phyloP scores from a whole-genome alignment of 2,888 invertebrate species.

The Brenthis daphne region DNA sequence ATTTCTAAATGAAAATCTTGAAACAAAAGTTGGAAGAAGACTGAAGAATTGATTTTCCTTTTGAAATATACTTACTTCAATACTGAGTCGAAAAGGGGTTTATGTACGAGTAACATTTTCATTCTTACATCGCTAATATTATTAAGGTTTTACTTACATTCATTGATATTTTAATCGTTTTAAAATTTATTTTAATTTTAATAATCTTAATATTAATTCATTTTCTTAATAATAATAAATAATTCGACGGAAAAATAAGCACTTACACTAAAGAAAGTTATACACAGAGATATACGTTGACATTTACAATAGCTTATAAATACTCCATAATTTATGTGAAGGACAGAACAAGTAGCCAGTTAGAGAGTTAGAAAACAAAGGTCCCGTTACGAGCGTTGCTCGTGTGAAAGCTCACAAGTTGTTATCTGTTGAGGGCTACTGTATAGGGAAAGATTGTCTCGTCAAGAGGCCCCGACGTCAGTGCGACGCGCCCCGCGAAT shows the following conservation, averaged over 20 bases:
- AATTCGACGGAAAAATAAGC: background rate
- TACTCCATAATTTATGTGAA: slow-evolving; percentile 21
- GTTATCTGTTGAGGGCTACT: slow-evolving; percentile 71
- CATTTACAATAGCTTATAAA: slow-evolving; percentile 5
- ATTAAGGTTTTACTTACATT: no score
- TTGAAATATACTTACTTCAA: background rate
- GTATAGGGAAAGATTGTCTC: slow-evolving; percentile 77
- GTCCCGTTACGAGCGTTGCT: slow-evolving; percentile 61
- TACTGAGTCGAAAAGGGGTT: background rate
- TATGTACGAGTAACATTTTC: no score
- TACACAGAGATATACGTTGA: background rate
- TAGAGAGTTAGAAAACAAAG: slow-evolving; percentile 66
- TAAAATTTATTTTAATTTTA: no score
- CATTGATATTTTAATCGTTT: no score
- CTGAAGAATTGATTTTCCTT: slow-evolving; percentile 14
- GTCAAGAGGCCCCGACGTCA: slow-evolving; percentile 70
- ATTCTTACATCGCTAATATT: no score
- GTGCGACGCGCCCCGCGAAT: slow-evolving; percentile 69
- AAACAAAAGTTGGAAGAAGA: slow-evolving; percentile 33
- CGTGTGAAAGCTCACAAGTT: slow-evolving; percentile 74
- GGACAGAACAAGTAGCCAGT: slow-evolving; percentile 37
- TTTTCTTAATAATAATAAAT: no score
- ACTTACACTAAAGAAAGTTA: background rate
- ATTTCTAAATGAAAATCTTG: slow-evolving; percentile 53
- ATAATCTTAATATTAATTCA: no score